Percentiles rank a stretch among this genome's conserved stretches.
Evolutionary conservation across 2,113 vertebrate genomes (phyloP).

Genomic region (Phylloscopus whistleri): DNA sequence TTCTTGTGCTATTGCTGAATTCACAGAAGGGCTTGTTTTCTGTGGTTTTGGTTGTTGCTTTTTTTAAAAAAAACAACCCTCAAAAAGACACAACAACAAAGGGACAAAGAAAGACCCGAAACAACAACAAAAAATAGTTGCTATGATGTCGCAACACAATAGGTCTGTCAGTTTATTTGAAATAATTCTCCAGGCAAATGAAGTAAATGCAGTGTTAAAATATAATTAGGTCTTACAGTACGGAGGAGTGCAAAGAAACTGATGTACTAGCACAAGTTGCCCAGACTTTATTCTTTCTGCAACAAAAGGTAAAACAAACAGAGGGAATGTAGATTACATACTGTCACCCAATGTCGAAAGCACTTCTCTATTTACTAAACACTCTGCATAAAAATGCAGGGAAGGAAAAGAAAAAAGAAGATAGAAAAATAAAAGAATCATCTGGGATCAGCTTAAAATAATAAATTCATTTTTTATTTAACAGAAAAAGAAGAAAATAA

Average conservation of each 20-base stretch:
- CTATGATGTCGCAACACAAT: constrained; percentile 70
- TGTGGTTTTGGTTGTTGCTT: not conserved
- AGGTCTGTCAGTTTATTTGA: constrained; percentile 72
- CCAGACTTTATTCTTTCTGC: constrained; percentile 59
- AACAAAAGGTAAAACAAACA: constrained; percentile 70
- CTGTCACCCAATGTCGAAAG: constrained; percentile 26
- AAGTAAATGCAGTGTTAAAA: constrained; percentile 73
- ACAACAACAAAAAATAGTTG: constrained; percentile 43
- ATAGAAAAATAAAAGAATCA: constrained; percentile 16
- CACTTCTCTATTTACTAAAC: constrained; percentile 58
- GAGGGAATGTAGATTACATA: constrained; percentile 44
- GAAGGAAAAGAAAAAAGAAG: not conserved
- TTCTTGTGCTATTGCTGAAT: constrained; percentile 70
- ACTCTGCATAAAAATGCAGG: not conserved
- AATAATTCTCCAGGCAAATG: constrained; percentile 70
- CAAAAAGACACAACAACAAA: not conserved
- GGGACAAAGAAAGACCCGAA: not conserved
- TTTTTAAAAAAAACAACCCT: not conserved
- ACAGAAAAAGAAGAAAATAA: not conserved
- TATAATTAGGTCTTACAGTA: constrained; percentile 76
- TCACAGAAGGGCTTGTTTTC: constrained; percentile 73
- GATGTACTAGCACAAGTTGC: constrained; percentile 55
- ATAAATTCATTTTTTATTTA: constrained; percentile 48
- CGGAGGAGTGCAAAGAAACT: constrained; percentile 50
- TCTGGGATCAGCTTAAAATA: constrained; percentile 53